Base-by-base conservation (phyloP, 1,140 invertebrate species). In the Drusus annulatus region DNA sequence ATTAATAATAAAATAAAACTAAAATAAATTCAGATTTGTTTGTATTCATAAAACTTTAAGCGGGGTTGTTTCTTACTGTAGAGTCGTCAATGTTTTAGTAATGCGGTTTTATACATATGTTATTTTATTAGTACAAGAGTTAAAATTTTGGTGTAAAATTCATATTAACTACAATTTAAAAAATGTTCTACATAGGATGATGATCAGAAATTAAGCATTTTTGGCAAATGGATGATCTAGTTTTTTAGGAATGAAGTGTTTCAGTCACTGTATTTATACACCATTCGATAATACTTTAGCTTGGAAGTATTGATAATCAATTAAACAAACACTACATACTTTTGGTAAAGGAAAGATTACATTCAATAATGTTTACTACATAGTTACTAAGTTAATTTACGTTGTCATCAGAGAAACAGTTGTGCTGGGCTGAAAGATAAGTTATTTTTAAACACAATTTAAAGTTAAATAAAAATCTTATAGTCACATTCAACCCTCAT, bases 1-100 rank as follows among this genome's bases (percentile, higher is more conserved):
- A 7, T 36, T 8, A 7, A 36, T 36, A 36, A 8, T 45, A 10
- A 45, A 45, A 45, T 13, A 6, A 36, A 36, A 36, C 8, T 8
- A 7, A 8, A 7, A 1, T 10, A 0, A 45, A 45, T 13, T 45
- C 10, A 45, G 36, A 45, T 45, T 45, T 45, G 36, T 45, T 45
- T 13, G 10, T 0, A 36, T 36, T 36, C 3, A 7, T 36, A 36
- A 36, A 45, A 45, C 36, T 8, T 25, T 21, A 25, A 28, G 73
- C 25, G 45, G 23, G n/a, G 17, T 36, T n/a, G 79, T 81, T 83
- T 81, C 82, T 21, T 83, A 80, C 54, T 79, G 82, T 68, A 83
- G 63, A 80, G 82, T 83, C 79, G 79, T 54, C 0, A 21, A 31
- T 75, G 15, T 1, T 31, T 75, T 75, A 36, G 5, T 25, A 51